A percentile compares a stretch with the other conserved stretches of the same genome.
phyloP scores from a whole-genome alignment of 2,113 vertebrate genomes.

The Hemiscyllium ocellatum region DNA sequence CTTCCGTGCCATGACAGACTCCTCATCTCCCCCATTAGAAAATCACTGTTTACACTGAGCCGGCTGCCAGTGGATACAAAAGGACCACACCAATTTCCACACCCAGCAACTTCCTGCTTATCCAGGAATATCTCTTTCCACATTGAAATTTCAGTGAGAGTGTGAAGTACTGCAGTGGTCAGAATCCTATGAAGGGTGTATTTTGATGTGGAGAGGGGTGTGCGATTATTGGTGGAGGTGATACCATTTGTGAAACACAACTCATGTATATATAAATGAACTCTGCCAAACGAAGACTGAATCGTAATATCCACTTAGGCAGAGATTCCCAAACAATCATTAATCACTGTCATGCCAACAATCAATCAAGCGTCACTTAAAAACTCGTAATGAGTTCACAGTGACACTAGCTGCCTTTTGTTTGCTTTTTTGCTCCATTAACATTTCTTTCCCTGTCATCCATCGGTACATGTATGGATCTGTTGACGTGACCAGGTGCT shows the following conservation, averaged over 20 bases:
- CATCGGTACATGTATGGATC: background rate
- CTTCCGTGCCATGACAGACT: background rate
- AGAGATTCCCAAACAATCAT: conserved; percentile 20
- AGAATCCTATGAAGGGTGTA: background rate
- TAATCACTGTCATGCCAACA: conserved; percentile 37
- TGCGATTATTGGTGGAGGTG: background rate
- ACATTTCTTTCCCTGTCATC: conserved; percentile 18
- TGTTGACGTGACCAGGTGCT: conserved; percentile 28
- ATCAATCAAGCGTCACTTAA: conserved; percentile 35
- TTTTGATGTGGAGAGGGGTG: no score
- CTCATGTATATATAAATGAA: conserved; percentile 5
- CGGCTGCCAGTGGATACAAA: background rate
- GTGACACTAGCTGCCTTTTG: conserved; percentile 24
- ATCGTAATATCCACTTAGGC: conserved; percentile 29
- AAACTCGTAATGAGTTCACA: conserved; percentile 34
- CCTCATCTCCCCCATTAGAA: background rate
- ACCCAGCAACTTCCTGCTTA: background rate
- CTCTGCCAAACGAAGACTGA: background rate
- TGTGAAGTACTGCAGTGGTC: background rate
- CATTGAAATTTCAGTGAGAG: background rate
- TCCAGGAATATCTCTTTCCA: no score
- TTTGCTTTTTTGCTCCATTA: conserved; percentile 37
- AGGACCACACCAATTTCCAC: no score
- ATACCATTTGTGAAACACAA: background rate
- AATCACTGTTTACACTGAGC: background rate